Base-by-base conservation (phyloP, 1,140 invertebrate species). In the Galleria mellonella region DNA sequence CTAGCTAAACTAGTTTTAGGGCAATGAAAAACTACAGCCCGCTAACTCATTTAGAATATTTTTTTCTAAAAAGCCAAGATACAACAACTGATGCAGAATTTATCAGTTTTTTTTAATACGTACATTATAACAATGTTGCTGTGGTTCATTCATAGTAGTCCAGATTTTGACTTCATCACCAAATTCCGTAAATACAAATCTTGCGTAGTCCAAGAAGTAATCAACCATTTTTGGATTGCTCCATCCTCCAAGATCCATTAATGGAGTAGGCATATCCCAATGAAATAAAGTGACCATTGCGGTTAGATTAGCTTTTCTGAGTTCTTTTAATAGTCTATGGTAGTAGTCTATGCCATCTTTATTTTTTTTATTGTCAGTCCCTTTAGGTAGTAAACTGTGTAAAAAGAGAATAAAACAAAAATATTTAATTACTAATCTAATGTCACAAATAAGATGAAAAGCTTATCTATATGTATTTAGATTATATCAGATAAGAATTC, bases 201-300 rank as follows among this genome's bases (percentile, higher is more conserved):
- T 72, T 0, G 91, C 90, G 56, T 90, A 92, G 61, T 91, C 89
- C 41, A 83, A 87, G 50, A 90, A 92, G 79, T 87, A 89, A 42
- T 91, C 84, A 1, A 87, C 79, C 38, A 91, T 87, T 30, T 84
- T 61, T 1, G 83, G 72, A 65, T 92, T 91, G 0, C 73, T 70
- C 89, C 89, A 91, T 4, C 90, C 90, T 1, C 91, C 91, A 9
- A 90, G 61, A 2, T 89, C 86, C 81, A 90, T 86, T 1, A 91
- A 59, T 2, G 75, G 31, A 42, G 88, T 84, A 0, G 89, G 90
- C 43, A 89, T 63, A 65, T 91, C 90, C 84, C 88, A 90, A 54
- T 90, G 89, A 55, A 87, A 89, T 32, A 91, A 73, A 2, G 89
- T 89, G 9, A 90, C 88, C 43, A 89, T 68, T 2, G 89, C 89